phyloP scores from a whole-genome alignment of 1,140 invertebrate species.

The Zophobas atratus region DNA sequence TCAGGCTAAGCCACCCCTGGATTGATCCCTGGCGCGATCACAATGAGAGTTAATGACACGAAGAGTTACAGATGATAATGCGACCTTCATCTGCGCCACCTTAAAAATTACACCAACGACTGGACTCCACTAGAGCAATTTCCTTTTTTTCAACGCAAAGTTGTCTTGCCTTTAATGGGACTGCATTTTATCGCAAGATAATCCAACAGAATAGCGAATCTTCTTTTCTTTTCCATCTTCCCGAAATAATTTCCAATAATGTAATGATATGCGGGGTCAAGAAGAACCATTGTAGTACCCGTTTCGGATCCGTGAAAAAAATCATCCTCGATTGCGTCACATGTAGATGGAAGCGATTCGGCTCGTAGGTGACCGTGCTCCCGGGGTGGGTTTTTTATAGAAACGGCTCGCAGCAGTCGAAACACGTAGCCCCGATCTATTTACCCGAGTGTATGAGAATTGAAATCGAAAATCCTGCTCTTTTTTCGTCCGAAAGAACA shows the following conservation, averaged over 20 bases:
- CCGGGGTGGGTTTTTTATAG: conserved; percentile 5
- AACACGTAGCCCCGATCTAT: conserved; percentile 51
- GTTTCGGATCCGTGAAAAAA: not conserved
- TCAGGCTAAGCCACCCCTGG: conserved; percentile 50
- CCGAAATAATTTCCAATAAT: too few relatives aligned
- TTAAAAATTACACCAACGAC: too few relatives aligned
- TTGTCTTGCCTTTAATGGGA: too few relatives aligned
- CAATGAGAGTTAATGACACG: conserved; percentile 53
- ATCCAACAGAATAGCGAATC: too few relatives aligned
- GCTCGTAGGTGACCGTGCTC: conserved; percentile 6
- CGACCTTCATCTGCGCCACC: not conserved
- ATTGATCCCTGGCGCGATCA: conserved; percentile 52
- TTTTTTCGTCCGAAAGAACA: conserved; percentile 46
- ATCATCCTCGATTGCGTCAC: not conserved
- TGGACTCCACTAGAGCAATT: too few relatives aligned
- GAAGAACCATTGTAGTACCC: not conserved
- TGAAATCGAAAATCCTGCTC: conserved; percentile 53
- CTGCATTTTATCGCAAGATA: too few relatives aligned
- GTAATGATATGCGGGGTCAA: not conserved
- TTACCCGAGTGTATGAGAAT: conserved; percentile 51
- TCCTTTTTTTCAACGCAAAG: too few relatives aligned
- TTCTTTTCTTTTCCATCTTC: too few relatives aligned
- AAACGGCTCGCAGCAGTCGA: conserved; percentile 36
- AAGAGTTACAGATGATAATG: conserved; percentile 23
- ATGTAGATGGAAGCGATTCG: conserved; percentile 21